Percentiles rank a stretch among this genome's conserved stretches.
Evolutionary conservation across 1,140 invertebrate genomes (phyloP).

Genomic region (Cydia pomonella): DNA sequence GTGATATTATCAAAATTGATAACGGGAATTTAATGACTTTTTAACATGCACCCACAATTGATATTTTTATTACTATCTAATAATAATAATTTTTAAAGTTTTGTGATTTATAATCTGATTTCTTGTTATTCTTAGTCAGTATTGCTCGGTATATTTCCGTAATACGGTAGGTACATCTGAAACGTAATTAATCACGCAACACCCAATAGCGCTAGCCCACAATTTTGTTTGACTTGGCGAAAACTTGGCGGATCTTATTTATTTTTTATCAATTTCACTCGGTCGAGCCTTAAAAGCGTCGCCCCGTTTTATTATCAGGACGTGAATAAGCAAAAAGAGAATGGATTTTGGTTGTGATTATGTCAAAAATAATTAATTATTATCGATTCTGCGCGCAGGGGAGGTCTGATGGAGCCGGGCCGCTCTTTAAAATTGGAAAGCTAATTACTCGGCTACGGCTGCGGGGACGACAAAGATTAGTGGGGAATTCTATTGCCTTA

Average conservation of each 20-base stretch:
- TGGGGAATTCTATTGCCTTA: constrained; percentile 37
- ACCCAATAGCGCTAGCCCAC: constrained; percentile 57
- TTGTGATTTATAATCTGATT: no score
- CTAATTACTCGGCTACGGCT: constrained; percentile 71
- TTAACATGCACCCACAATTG: no score
- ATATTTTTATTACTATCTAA: no score
- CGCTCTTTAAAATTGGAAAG: constrained; percentile 76
- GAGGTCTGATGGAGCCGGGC: constrained; percentile 69
- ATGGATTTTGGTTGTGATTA: constrained; percentile 81
- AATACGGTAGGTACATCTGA: constrained; percentile 25
- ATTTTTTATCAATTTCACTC: constrained; percentile 79
- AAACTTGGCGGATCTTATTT: constrained; percentile 74
- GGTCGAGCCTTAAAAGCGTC: constrained; percentile 69
- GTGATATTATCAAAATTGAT: no score
- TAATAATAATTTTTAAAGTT: no score
- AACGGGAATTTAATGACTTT: no score
- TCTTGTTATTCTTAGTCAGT: background rate
- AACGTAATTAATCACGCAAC: constrained; percentile 61
- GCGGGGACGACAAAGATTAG: constrained; percentile 63
- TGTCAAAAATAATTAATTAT: constrained; percentile 83
- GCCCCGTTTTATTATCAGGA: constrained; percentile 75
- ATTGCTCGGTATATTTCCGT: background rate
- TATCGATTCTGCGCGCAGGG: constrained; percentile 77
- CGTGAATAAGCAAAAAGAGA: constrained; percentile 82
- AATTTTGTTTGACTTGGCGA: constrained; percentile 72